These are phyloP conservation scores for Pogonus chalceus DNA, from an alignment of 1,140 invertebrate species.

Conservation along the genomic window DNA sequence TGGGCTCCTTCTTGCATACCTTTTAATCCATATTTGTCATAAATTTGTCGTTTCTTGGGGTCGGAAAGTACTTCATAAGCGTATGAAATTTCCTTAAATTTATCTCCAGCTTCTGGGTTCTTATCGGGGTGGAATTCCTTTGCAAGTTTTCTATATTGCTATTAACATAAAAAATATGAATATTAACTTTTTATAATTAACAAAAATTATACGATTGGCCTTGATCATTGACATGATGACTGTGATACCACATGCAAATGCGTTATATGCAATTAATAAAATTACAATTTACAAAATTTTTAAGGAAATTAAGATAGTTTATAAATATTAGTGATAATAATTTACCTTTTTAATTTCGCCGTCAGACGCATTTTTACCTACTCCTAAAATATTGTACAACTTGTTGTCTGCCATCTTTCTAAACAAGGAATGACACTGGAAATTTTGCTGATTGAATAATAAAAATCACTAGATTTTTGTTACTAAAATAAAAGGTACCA, in stretches of 20 bases:
- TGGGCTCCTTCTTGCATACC: conserved; percentile 63
- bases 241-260: neutral
- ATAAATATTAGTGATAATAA: conserved; percentile 4
- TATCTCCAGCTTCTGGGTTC: conserved; percentile 71
- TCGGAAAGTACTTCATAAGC: conserved; percentile 77
- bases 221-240: neutral
- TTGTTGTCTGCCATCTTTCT: conserved; percentile 58
- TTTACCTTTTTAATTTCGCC: conserved; percentile 81
- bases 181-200: neutral
- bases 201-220: neutral
- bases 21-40: conserved; percentile 69
- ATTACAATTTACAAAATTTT: neutral
- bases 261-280: neutral
- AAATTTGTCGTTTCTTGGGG: conserved; percentile 55
- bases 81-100: conserved; percentile 82
- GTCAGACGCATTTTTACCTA: conserved; percentile 61
- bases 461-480: neutral
- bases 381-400: conserved; percentile 75
- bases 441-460: neutral
- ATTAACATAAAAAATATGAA: conserved; percentile 28
- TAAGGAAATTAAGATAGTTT: neutral
- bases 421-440: conserved; percentile 28
- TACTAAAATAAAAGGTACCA: too few relatives aligned
- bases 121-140: conserved; percentile 86
- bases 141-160: conserved; percentile 76